Conservation (phyloP, 2,113 vertebrate species). For the Psophia crepitans region DNA sequence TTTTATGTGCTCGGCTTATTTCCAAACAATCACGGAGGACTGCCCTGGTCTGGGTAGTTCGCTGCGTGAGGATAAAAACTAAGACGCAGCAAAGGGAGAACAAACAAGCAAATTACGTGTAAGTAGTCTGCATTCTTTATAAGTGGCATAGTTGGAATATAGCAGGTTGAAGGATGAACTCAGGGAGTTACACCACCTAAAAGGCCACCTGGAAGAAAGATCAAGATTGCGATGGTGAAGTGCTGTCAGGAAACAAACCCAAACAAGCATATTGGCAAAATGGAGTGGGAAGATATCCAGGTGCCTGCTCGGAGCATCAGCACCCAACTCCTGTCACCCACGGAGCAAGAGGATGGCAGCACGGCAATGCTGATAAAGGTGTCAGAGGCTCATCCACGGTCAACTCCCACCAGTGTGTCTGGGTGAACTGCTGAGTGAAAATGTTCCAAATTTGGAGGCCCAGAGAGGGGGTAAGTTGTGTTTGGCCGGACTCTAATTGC, state of each 20-base stretch:
- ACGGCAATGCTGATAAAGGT: not conserved
- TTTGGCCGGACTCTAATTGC: conserved; percentile 44
- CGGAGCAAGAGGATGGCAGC: not conserved
- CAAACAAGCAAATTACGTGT: not conserved
- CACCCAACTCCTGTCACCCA: not conserved
- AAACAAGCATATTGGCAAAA: not conserved
- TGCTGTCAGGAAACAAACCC: not conserved
- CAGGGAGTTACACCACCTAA: not conserved
- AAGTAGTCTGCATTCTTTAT: not conserved
- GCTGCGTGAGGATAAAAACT: not conserved
- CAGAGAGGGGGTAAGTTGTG: not conserved
- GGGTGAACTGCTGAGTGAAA: not conserved
- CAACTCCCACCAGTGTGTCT: not conserved
- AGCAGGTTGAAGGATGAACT: not conserved
- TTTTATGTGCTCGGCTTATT: not conserved
- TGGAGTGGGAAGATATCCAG: not conserved
- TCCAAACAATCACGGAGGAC: not conserved
- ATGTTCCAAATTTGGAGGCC: conserved; percentile 14
- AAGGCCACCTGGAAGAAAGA: conserved; percentile 6
- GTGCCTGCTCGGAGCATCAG: not conserved
- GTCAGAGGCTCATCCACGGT: not conserved
- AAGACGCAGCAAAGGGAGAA: not conserved
- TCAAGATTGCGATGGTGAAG: not conserved
- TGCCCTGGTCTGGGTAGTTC: not conserved
- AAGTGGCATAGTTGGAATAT: not conserved